Percentiles rank a stretch among this genome's conserved stretches.
These are phyloP conservation scores for Desmodus rotundus DNA, from an alignment of 2,113 vertebrate genomes.

Conservation along the genomic window DNA sequence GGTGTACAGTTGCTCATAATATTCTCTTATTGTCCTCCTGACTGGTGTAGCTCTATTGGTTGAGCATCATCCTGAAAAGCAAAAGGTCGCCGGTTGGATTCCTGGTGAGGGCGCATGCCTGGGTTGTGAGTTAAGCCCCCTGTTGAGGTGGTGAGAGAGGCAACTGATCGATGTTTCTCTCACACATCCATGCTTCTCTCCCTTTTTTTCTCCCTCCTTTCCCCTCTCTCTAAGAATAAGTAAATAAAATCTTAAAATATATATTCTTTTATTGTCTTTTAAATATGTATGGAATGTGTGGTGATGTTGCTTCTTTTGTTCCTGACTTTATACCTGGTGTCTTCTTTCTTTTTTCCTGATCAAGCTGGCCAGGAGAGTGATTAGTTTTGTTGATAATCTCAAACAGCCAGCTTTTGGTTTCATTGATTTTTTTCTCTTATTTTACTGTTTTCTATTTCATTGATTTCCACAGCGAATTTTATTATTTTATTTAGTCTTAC, in stretches of 20 bases:
- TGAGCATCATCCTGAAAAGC: no score
- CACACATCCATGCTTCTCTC: no score
- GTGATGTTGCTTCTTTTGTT: not conserved
- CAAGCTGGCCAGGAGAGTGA: not conserved
- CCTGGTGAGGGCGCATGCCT: no score
- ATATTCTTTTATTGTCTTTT: no score
- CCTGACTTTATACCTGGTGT: not conserved
- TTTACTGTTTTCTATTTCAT: not conserved
- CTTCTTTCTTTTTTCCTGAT: not conserved
- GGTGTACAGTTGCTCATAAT: not conserved
- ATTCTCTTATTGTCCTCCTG: not conserved
- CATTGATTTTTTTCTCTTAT: not conserved
- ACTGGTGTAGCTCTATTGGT: no score
- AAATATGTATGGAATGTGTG: not conserved
- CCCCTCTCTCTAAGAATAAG: no score
- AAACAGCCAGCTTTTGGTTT: not conserved
- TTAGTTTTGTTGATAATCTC: not conserved
- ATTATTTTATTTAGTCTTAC: not conserved
- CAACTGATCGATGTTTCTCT: no score
- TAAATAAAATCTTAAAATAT: no score
- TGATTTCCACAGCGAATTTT: not conserved
- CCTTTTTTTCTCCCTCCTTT: no score
- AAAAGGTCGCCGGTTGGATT: no score
- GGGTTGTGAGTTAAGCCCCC: no score
- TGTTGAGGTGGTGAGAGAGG: no score